Evolutionary conservation across 2,888 invertebrate genomes (phyloP).

Genomic region (Eupelmus urozonus): DNA sequence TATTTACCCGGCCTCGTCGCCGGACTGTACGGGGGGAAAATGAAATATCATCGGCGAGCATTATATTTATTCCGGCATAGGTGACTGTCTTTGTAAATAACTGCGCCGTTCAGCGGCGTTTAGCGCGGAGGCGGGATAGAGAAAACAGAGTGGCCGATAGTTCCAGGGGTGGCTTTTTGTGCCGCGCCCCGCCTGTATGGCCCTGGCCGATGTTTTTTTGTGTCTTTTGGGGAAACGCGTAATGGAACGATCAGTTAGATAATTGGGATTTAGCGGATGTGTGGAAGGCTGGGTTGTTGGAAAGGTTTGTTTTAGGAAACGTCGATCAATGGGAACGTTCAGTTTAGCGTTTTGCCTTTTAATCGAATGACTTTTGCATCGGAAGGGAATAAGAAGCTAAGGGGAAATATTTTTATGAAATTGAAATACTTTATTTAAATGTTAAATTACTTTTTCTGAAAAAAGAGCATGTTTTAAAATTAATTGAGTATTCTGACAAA

Average conservation of each 20-base stretch:
- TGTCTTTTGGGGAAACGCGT: neutral
- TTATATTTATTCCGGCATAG: conserved; percentile 53
- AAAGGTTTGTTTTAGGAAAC: neutral
- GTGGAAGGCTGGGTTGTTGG: no score
- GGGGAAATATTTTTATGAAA: no score
- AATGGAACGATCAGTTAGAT: conserved; percentile 39
- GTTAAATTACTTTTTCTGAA: no score
- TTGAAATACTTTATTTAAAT: no score
- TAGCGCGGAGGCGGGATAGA: conserved; percentile 10
- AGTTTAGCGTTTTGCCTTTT: no score
- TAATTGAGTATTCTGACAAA: no score
- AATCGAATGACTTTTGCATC: no score
- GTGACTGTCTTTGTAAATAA: conserved; percentile 46
- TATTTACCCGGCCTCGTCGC: conserved; percentile 58
- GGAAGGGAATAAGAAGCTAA: no score
- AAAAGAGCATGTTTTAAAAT: no score
- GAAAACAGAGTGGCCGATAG: conserved; percentile 6
- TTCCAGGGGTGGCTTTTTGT: no score
- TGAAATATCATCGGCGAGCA: conserved; percentile 67
- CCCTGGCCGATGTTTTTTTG: neutral
- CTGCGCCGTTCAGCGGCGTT: neutral
- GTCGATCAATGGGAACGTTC: neutral
- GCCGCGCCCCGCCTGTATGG: no score
- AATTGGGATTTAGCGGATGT: conserved; percentile 11
- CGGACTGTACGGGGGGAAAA: conserved; percentile 62